Base-by-base conservation (phyloP, 2,888 invertebrate genomes). In the Holacanthella duospinosa region DNA sequence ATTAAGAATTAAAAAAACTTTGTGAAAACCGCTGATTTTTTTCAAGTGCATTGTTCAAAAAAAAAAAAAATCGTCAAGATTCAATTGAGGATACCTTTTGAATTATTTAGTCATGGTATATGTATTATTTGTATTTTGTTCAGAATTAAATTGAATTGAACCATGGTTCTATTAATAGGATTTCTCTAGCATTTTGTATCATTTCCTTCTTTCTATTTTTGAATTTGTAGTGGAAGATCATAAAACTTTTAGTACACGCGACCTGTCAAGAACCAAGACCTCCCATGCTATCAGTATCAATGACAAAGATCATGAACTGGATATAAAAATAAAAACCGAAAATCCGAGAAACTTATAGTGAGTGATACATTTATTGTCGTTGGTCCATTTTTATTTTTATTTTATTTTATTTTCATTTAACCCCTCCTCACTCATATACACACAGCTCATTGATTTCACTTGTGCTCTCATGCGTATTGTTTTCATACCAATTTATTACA, bases 181-280 rank as follows among this genome's bases (percentile, higher is more conserved):
- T n/a, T n/a, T n/a, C n/a, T n/a, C n/a, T n/a, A n/a, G n/a, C n/a
- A n/a, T n/a, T n/a, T n/a, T n/a, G n/a, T n/a, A n/a, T n/a, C n/a
- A n/a, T n/a, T n/a, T n/a, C n/a, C n/a, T n/a, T n/a, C n/a, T n/a
- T n/a, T n/a, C n/a, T 55, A 16, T 63, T 64, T 64, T 64, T 71
- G 69, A 70, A 71, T 70, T 70, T 67, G 68, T 66, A 69, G 68
- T 65, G 68, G 64, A 68, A 67, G 66, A 66, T 66, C 68, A 70
- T 70, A 70, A 71, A 71, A 70, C 68, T 70, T 66, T 60, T 36
- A 58, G 43, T 58, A 61, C 71, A 71, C 70, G 71, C 68, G 71
- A 65, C 71, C 71, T 71, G 71, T 71, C 71, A 70, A 67, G 66
- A 65, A 58, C 57, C 63, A 64, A 62, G 64, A 70, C 71, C 71